Evolutionary conservation across 2,113 vertebrate species (phyloP), one percentile per base, ranked within the genome.

Genomic region (Corythornis vintsioides): DNA sequence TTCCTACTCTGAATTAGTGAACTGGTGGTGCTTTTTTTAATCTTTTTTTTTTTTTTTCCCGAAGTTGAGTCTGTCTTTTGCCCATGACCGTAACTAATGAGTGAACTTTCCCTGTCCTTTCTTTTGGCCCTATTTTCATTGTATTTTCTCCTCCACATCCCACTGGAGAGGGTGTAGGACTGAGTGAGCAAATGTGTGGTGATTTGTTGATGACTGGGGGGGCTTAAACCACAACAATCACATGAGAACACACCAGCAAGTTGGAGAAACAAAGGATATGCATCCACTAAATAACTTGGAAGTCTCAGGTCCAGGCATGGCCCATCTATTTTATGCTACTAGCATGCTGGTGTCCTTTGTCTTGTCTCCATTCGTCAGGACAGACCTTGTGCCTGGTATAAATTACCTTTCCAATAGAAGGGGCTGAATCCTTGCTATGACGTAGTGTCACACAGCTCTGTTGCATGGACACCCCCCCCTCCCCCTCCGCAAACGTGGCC

Each of bases 171-270:
- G 29, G 29, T 28, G 55, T 20, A 19, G 29, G 55, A n/a, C 11
- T 20, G 55, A 31, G 18, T 20, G 29, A 56, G 29, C 15, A 29
- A 18, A 17, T 56, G 29, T 18, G 17, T n/a, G 29, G 55, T n/a
- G 29, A 29, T 56, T n/a, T 56, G 29, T 56, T 56, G 55, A 29
- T 17, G 17, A 29, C 10, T 56, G 29, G 17, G 11, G 19, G 55
- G 29, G 55, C 29, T 56, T 56, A 56, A 56, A 56, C 55, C 11
- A 20, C 29, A 29, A 20, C 55, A 56, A 19, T 56, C 33, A 31
- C 7, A 7, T 21, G 15, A 64, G 13, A 76, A 31, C 3, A 33
- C 9, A 60, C 6, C 9, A 26, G 14, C 0, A 2, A 17, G 9
- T 1, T 65, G 29, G n/a, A 84, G 40, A 83, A 75, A 77, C 3